Conservation (phyloP, 2,113 vertebrate species). For the Centropus unirufus region DNA sequence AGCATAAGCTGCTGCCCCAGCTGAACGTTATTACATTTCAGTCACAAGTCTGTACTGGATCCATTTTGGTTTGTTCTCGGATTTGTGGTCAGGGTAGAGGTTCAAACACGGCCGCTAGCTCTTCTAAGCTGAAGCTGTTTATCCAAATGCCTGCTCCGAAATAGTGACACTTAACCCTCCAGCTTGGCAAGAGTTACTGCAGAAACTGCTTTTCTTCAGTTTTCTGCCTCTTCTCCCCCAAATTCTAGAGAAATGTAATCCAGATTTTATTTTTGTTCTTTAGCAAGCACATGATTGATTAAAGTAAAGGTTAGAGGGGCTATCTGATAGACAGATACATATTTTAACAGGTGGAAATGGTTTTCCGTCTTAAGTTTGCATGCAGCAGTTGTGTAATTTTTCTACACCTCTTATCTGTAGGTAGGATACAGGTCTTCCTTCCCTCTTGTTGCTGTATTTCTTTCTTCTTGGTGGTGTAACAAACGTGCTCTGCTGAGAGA, state of each 20-base stretch:
- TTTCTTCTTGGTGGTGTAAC: not conserved
- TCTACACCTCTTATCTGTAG: not conserved
- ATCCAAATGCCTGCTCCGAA: not conserved
- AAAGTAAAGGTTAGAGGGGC: not conserved
- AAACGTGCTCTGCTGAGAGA: not conserved
- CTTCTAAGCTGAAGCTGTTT: not conserved
- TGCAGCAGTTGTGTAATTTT: not conserved
- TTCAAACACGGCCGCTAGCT: not conserved
- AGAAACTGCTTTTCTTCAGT: not conserved
- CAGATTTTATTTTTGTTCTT: not conserved
- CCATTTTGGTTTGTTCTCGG: not conserved
- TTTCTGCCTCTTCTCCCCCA: not conserved
- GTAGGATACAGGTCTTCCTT: not conserved
- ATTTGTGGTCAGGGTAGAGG: not conserved
- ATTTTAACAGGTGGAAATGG: not conserved
- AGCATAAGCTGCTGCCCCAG: not conserved
- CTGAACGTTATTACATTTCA: not conserved
- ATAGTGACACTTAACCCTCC: not conserved
- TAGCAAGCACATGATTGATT: not conserved
- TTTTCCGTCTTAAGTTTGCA: not conserved
- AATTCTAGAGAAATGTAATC: not conserved
- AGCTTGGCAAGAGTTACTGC: not conserved
- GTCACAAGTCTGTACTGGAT: not conserved
- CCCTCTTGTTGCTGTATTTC: not conserved
- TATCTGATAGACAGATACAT: not conserved